These are phyloP conservation scores for Umimayanthus chanpuru DNA, from an alignment of 92 coral and sea anemone genomes.

Conservation along the genomic window DNA sequence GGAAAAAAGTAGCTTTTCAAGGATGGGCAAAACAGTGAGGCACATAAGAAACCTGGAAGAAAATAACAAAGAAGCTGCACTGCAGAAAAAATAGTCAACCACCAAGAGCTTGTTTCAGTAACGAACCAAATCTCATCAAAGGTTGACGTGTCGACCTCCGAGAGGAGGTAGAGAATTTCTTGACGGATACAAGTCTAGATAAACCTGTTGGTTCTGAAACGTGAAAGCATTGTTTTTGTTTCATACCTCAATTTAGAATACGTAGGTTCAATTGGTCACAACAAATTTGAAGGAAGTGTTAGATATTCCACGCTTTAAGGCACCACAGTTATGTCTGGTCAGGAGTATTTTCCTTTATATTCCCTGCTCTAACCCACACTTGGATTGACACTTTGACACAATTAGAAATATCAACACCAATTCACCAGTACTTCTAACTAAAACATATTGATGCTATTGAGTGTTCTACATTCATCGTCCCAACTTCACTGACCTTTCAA, in stretches of 20 bases:
- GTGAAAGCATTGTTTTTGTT: slow-evolving; percentile 11
- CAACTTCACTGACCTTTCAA: too few species aligned
- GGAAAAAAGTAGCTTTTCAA: too few species aligned
- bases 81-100: too few species aligned
- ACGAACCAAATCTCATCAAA: too few species aligned
- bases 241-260: slow-evolving; percentile 11
- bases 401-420: neutral
- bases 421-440: neutral
- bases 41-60: too few species aligned
- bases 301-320: slow-evolving; percentile 12
- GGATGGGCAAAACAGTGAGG: too few species aligned
- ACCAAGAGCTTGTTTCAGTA: too few species aligned
- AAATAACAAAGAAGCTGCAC: too few species aligned
- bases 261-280: neutral
- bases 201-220: slow-evolving; percentile 16
- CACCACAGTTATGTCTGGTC: neutral
- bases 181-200: too few species aligned
- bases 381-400: neutral
- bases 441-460: neutral
- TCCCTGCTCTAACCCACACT: neutral
- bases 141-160: too few species aligned
- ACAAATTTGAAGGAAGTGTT: slow-evolving; percentile 9
- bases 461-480: too few species aligned
- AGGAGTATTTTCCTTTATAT: slow-evolving; percentile 20
- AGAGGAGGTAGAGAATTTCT: too few species aligned